Percentiles rank a stretch among this genome's conserved stretches.
Conservation (phyloP, 2,113 vertebrate genomes). For the Tenrec ecaudatus region DNA sequence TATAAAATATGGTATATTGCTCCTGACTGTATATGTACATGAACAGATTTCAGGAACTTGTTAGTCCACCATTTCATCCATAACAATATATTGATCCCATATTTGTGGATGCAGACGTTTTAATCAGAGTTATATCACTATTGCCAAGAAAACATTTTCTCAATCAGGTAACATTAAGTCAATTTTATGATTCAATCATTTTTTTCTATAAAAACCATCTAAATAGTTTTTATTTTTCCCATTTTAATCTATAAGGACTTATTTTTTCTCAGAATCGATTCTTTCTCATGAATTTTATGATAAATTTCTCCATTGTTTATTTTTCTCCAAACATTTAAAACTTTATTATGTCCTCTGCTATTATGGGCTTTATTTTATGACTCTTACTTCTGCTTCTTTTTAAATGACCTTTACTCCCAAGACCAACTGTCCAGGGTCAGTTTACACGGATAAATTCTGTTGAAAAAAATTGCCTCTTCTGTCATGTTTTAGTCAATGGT, state of each 20-base stretch:
- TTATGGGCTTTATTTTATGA: constrained; percentile 53
- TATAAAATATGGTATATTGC: not conserved
- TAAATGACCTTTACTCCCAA: not conserved
- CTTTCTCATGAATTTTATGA: constrained; percentile 66
- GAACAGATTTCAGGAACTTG: not conserved
- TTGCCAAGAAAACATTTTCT: constrained; percentile 59
- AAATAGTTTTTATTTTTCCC: constrained; percentile 53
- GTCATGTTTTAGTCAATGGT: not conserved
- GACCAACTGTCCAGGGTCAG: constrained; percentile 40
- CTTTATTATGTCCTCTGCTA: constrained; percentile 33
- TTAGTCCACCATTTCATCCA: constrained; percentile 43
- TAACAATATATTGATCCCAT: constrained; percentile 48
- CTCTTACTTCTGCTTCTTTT: not conserved
- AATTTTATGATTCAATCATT: constrained; percentile 65
- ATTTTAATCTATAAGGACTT: constrained; percentile 69
- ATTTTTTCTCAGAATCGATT: constrained; percentile 67
- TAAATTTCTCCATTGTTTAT: constrained; percentile 63
- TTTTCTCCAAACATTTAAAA: constrained; percentile 27
- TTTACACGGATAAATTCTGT: constrained; percentile 45
- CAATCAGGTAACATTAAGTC: constrained; percentile 52
- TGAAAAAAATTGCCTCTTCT: constrained; percentile 38
- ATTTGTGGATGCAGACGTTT: constrained; percentile 58
- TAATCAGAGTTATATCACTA: constrained; percentile 57
- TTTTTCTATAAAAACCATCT: constrained; percentile 57
- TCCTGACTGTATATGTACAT: not conserved